Base-by-base conservation (phyloP, 2,113 vertebrate genomes). In the Mastomys coucha region DNA sequence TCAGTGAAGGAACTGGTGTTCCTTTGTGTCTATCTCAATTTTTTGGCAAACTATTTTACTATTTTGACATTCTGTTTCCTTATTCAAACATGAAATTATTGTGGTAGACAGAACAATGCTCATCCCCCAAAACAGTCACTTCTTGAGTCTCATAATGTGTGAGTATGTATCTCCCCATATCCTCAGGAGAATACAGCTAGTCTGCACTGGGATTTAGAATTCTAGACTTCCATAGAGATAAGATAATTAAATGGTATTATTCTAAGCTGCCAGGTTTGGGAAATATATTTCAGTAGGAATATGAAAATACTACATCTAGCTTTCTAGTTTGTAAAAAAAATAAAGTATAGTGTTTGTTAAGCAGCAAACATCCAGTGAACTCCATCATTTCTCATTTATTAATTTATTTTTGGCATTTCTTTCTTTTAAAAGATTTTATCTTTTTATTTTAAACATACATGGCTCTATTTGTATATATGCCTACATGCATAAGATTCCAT, bases 11-110 rank as follows among this genome's bases (percentile, higher is more conserved):
- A 42, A 8, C 3, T 33, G 5, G 9, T n/a, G 0, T 26, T 85
- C 8, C 31, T 76, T 91, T 76, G 69, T 17, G 2, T 7, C 36
- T 77, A 42, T 5, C 22, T 91, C 56, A 45, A 4, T 33, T 95
- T 93, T 49, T 87, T 70, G 84, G 84, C 70, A 93, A 88, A 89
- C 69, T 80, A 58, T 76, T 80, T 91, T 28, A 86, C 14, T 84
- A 16, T 45, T 60, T 26, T 84, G 63, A 58, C 10, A 36, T 81
- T 76, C 20, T 39, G 24, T 67, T 78, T 91, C 13, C 39, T 85
- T 69, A 49, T 49, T 33, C 72, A 70, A 84, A 49, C 13, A 10
- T 22, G 36, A 4, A 26, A 58, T 76, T 36, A 69, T 11, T 26
- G 4, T 20, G 16, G 75, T 58, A 49, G 56, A 14, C 5, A 86